Conservation (phyloP, 1,140 invertebrate species). For the Drosophila lini region DNA sequence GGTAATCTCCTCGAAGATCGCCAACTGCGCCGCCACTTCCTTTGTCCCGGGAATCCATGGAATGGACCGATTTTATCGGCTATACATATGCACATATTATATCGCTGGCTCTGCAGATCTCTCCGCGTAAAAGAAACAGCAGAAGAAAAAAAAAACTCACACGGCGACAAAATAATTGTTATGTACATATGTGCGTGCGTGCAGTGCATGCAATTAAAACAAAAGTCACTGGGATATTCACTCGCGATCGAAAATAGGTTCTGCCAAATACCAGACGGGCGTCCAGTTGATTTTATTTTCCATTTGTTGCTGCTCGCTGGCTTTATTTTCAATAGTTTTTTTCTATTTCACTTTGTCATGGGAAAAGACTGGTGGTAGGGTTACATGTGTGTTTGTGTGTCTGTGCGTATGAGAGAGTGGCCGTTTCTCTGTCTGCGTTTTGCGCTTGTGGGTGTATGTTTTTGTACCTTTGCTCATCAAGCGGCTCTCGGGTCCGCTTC, state of each 20-base stretch:
- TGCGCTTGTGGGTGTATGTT: conserved; percentile 50
- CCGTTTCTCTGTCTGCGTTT: conserved; percentile 28
- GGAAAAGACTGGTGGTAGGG: conserved; percentile 43
- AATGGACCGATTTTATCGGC: conserved; percentile 14
- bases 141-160: conserved; percentile 41
- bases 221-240: conserved; percentile 5
- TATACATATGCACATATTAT: conserved; percentile 8
- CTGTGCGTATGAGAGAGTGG: conserved; percentile 23
- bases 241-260: conserved; percentile 10
- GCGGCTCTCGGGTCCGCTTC: conserved; percentile 47
- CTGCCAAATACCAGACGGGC: neutral
- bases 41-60: conserved; percentile 23
- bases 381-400: conserved; percentile 34
- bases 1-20: conserved; percentile 18
- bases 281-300: conserved; percentile 2
- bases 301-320: conserved; percentile 36
- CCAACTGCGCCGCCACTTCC: conserved; percentile 39
- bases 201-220: conserved; percentile 29
- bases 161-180: conserved; percentile 55
- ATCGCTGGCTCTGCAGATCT: conserved; percentile 28
- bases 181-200: conserved; percentile 42
- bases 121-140: conserved; percentile 36
- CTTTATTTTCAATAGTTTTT: conserved; percentile 35
- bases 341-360: conserved; percentile 78
- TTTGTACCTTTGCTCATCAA: conserved; percentile 66